A percentile compares a stretch with the other conserved stretches of the same genome.
Conservation (phyloP, 2,113 vertebrate genomes). For the Pampusana beccarii region DNA sequence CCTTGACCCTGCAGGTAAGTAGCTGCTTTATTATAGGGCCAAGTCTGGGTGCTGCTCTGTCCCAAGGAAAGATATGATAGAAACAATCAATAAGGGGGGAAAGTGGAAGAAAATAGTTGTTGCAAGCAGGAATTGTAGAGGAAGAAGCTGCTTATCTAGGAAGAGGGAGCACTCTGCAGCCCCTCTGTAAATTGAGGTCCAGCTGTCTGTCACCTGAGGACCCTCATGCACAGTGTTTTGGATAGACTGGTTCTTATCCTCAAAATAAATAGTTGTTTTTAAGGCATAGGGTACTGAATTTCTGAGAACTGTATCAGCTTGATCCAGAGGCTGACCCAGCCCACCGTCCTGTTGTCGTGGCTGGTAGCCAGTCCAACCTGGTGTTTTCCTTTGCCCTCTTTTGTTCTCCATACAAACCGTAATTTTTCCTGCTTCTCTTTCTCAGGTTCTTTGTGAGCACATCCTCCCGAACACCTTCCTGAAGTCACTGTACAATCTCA, state of each 20-base stretch:
- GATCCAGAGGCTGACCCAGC: not conserved
- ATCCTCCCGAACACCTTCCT: rapidly evolving
- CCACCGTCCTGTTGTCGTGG: rapidly evolving
- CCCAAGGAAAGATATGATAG: not conserved
- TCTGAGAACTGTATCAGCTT: rapidly evolving
- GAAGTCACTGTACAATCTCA: not conserved
- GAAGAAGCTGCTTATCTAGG: not conserved
- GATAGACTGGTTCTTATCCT: not conserved
- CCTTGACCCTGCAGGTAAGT: not conserved
- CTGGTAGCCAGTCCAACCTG: not conserved
- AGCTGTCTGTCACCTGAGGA: not conserved
- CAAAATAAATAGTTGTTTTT: rapidly evolving
- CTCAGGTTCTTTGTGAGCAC: not conserved
- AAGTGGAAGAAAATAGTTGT: not conserved
- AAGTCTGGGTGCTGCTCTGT: not conserved
- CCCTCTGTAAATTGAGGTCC: rapidly evolving
- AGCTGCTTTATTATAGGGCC: not conserved
- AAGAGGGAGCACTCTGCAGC: not conserved
- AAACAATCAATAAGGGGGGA: not conserved
- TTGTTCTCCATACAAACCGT: rapidly evolving
- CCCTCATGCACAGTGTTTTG: rapidly evolving
- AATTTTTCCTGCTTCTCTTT: not conserved
- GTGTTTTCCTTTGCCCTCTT: not conserved
- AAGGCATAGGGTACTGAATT: not conserved
- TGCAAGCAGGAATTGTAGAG: not conserved